Conservation (phyloP, 1,140 invertebrate genomes). For the Procambarus virginalis region DNA sequence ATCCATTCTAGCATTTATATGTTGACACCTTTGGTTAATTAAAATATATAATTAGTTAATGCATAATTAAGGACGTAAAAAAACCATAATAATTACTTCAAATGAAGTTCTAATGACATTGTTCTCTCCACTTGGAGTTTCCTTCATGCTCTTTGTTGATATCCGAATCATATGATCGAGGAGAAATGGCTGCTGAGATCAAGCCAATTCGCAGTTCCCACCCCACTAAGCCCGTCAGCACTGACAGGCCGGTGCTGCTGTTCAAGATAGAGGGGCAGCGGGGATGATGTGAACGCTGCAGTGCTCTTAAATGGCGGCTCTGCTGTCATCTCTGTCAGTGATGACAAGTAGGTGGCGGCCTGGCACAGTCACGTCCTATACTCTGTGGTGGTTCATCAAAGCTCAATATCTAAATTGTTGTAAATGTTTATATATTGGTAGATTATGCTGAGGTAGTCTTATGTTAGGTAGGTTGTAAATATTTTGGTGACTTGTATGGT, state of each 20-base stretch:
- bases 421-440: no score
- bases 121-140: neutral
- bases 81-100: no score
- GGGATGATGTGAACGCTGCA: constrained; percentile 93
- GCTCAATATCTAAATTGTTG: no score
- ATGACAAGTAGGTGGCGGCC: constrained; percentile 88
- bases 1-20: neutral
- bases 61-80: neutral
- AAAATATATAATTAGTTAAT: neutral
- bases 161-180: constrained; percentile 49
- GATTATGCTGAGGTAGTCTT: no score
- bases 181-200: constrained; percentile 93
- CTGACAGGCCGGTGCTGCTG: constrained; percentile 89
- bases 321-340: constrained; percentile 96
- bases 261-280: constrained; percentile 94
- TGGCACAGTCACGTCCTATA: no score
- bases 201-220: constrained; percentile 87
- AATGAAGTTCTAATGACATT: neutral
- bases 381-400: no score
- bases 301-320: constrained; percentile 94
- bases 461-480: no score
- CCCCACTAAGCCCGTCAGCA: constrained; percentile 86
- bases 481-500: no score
- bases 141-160: constrained; percentile 18
- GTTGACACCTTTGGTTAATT: neutral